Evolutionary conservation across 2,797 vertebrate genomes (phyloP), one percentile per base, ranked within the genome.

Genomic region (Nothura maculosa): DNA sequence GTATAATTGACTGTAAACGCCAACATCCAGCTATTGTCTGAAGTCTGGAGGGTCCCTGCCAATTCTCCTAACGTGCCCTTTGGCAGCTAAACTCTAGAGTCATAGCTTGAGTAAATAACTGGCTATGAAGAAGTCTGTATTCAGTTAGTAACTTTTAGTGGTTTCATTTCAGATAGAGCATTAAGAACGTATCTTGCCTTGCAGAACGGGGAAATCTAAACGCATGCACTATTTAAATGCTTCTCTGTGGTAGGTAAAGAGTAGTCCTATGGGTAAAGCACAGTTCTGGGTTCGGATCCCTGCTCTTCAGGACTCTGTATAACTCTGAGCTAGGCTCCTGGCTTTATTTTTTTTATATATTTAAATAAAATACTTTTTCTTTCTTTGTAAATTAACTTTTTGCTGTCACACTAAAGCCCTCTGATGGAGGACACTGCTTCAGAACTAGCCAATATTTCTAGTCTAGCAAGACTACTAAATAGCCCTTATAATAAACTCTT

Each of bases 161-260:
- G 60, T 93, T 95, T 89, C 28, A 38, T 45, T 74, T 57, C 57
- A 79, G 72, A 48, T 57, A 52, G 28, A 73, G 42, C 55, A 76
- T 75, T 92, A 94, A 95, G 88, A 95, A 95, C 82, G 22, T 77
- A 82, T 86, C 62, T 89, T 89, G 48, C 69, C 92, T 74, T 45
- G 52, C 47, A 77, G 87, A 94, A 77, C 74, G 69, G 90, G 86
- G 36, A 83, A 95, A 95, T 63, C 36, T 81, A 92, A 94, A 88
- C 36, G 76, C 48, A 92, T 77, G 81, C 12, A n/a, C 81, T 85
- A 64, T 47, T 83, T 75, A 76, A 93, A 90, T 58, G 18, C 10
- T n/a, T 69, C 57, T 27, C 48, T 76, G 84, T 50, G 43, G 45
- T 1, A 6, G 14, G 30, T 50, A 34, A 78, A 72, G 40, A 28